Evolutionary conservation across 2,113 vertebrate genomes (phyloP), one percentile per base, ranked within the genome.

Genomic region (Chiloscyllium plagiosum): DNA sequence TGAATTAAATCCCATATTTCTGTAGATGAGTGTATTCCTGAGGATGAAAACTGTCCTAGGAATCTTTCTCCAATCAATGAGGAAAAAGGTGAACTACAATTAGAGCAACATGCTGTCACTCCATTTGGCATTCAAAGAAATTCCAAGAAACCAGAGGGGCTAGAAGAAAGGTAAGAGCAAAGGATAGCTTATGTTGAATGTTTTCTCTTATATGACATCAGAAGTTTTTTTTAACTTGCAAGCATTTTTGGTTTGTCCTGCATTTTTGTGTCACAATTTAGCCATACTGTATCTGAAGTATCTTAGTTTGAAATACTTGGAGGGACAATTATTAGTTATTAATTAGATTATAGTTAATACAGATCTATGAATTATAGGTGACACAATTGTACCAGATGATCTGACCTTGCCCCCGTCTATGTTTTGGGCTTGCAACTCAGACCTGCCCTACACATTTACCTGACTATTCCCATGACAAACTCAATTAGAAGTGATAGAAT

Each of bases 91-190:
- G 96, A 97, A 50, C 66, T 96, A 69, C 22, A 33, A 37, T 96
- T 96, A 37, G 96, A 97, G 80, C 70, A 96, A 2, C 69, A 96
- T 95, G 22, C n/a, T 37, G 50, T 95, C 47, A 96, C 96, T 80
- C 96, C 96, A 0, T 97, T 97, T 96, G 96, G 96, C 72, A 65
- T 24, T 86, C 95, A 96, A 12, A 85, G 69, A 93, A 95, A 95
- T 95, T 96, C 96, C 19, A 85, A 66, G 37, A 96, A 69, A 69
- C 87, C 90, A 80, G 96, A 22, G 47, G 96, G 96, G 65, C 96
- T 2, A 69, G 97, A 97, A 95, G 96, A 97, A 61, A 97, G 97
- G 97, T 96, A 96, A 33, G 69, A 50, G 42, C 26, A 94, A 68
- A 89, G 22, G 22, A 10, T 61, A 29, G n/a, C 56, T 92, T 0